These are phyloP conservation scores for Choloepus hoffmanni DNA, from an alignment of 2,113 vertebrate species.

Conservation along the genomic window DNA sequence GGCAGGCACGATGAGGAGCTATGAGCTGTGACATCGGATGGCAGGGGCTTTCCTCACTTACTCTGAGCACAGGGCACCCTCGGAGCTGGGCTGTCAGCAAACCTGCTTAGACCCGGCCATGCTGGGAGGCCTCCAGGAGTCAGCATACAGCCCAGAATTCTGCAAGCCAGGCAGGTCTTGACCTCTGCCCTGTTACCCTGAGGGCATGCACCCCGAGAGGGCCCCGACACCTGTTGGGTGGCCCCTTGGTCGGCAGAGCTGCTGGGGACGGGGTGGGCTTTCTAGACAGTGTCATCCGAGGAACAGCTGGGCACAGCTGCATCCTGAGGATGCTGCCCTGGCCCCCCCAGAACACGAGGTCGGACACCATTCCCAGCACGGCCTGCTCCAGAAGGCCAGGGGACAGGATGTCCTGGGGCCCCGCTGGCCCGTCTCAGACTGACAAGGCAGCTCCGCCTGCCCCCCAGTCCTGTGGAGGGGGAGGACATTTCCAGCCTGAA, in stretches of 20 bases:
- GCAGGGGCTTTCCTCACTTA: accelerated
- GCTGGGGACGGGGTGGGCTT: background rate
- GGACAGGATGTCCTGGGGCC: conserved; percentile 48
- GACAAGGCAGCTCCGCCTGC: background rate
- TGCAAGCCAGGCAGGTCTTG: background rate
- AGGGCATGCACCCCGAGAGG: background rate
- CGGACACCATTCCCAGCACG: background rate
- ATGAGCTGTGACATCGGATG: accelerated
- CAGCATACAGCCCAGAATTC: background rate
- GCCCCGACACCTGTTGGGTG: background rate
- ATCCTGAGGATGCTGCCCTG: background rate
- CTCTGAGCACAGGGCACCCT: accelerated
- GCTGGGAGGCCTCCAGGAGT: background rate
- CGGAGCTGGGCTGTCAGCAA: background rate
- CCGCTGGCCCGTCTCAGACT: conserved; percentile 2
- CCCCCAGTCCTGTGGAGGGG: accelerated
- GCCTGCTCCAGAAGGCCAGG: conserved; percentile 52
- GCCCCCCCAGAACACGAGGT: conserved; percentile 58
- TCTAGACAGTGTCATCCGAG: background rate
- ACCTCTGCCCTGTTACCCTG: background rate
- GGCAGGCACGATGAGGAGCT: accelerated
- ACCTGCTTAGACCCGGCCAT: accelerated
- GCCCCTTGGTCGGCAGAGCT: background rate
- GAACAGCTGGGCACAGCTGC: conserved; percentile 79
- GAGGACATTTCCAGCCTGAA: background rate